phyloP scores from a whole-genome alignment of 2,113 vertebrate species.

The Formicarius rufipectus region DNA sequence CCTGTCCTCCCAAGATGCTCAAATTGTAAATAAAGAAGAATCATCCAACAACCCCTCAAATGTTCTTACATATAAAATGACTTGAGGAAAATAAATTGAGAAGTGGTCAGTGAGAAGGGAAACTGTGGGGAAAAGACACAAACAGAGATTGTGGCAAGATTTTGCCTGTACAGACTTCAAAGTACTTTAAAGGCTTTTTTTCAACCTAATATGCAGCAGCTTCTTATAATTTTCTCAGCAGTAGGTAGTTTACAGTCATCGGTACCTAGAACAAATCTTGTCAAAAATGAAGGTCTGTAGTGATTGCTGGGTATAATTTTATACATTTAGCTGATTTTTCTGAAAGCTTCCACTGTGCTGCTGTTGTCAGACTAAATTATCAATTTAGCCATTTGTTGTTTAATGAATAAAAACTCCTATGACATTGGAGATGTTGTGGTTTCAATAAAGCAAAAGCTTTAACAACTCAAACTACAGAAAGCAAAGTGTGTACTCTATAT shows the following conservation, averaged over 20 bases:
- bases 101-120: conserved; percentile 32
- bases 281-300: conserved; percentile 67
- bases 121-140: neutral
- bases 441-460: conserved; percentile 63
- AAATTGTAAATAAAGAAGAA: conserved; percentile 45
- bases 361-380: conserved; percentile 69
- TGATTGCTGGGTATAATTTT: conserved; percentile 68
- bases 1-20: neutral
- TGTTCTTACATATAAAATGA: neutral
- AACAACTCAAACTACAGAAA: conserved; percentile 45
- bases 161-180: neutral
- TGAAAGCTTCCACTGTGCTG: conserved; percentile 63
- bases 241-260: conserved; percentile 55
- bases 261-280: conserved; percentile 65
- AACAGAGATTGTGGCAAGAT: neutral
- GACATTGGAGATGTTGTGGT: conserved; percentile 46
- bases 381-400: conserved; percentile 68
- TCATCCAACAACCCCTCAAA: conserved; percentile 4
- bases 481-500: conserved; percentile 60
- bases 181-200: conserved; percentile 50
- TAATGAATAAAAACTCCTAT: conserved; percentile 67
- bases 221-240: conserved; percentile 68
- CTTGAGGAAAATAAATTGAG: neutral
- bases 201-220: conserved; percentile 42
- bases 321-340: conserved; percentile 66